Evolutionary conservation across 2,888 invertebrate species (phyloP).

Genomic region (Heliconius sara): DNA sequence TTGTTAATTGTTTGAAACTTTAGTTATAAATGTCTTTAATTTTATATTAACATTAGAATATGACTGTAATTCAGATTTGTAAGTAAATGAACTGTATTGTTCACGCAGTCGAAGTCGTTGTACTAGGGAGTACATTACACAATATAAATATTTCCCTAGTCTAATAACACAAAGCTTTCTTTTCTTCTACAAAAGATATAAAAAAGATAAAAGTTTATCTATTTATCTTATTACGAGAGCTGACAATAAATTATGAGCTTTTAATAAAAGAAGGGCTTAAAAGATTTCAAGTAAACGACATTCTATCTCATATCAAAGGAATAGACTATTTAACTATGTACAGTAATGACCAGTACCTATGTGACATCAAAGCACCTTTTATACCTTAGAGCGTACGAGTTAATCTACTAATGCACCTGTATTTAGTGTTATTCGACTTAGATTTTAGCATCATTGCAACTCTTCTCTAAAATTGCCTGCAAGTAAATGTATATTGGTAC

Average conservation of each 20-base stretch:
- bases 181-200: no score
- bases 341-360: background rate
- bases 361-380: conserved; percentile 19
- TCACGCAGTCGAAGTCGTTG: no score
- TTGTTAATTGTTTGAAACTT: no score
- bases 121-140: no score
- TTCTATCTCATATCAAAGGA: background rate
- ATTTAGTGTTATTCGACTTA: conserved; percentile 45
- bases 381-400: conserved; percentile 52
- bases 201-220: no score
- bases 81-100: no score
- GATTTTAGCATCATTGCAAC: conserved; percentile 7
- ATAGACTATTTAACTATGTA: background rate
- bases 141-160: no score
- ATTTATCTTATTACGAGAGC: no score
- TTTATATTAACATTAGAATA: no score
- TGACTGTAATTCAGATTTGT: no score
- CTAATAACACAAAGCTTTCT: no score
- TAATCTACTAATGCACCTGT: conserved; percentile 66
- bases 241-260: background rate
- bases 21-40: no score
- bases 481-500: background rate
- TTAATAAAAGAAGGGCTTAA: background rate
- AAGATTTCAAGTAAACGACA: background rate
- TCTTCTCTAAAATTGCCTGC: background rate